phyloP scores from a whole-genome alignment of 2,113 vertebrate genomes.

The Hydrochoerus hydrochaeris region DNA sequence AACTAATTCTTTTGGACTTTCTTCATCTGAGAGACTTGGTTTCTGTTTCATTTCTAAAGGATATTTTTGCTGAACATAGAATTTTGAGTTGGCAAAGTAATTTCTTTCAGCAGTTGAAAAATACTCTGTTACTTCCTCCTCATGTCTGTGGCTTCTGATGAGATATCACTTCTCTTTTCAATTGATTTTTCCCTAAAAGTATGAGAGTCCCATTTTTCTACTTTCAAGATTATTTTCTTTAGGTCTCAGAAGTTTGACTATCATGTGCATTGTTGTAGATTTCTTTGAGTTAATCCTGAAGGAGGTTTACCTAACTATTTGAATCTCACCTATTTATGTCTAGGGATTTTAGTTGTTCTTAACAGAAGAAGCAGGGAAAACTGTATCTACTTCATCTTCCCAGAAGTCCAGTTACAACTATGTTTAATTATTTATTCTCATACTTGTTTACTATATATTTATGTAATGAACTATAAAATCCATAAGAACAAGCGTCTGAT shows the following conservation, averaged over 20 bases:
- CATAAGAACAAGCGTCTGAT: background rate
- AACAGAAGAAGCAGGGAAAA: background rate
- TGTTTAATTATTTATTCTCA: slow-evolving; percentile 2
- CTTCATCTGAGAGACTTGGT: background rate
- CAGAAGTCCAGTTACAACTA: background rate
- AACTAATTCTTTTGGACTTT: background rate
- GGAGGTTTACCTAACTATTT: background rate
- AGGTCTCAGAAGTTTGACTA: background rate
- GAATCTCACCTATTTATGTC: background rate
- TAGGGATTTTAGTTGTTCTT: background rate
- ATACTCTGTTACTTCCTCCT: background rate
- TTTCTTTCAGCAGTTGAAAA: slow-evolving; percentile 46
- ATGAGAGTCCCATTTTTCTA: background rate
- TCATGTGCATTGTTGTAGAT: background rate
- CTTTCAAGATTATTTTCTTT: background rate
- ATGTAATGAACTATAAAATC: background rate
- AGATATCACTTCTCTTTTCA: background rate
- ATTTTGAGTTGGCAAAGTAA: slow-evolving; percentile 9
- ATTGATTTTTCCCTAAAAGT: background rate
- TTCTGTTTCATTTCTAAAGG: slow-evolving; percentile 11
- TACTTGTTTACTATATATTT: background rate
- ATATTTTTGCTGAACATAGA: background rate
- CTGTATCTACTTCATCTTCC: background rate
- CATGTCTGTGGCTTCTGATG: background rate
- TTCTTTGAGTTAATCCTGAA: background rate